A percentile compares a stretch with the other conserved stretches of the same genome.
Evolutionary conservation across 2,797 vertebrate species (phyloP).

Genomic region (Coracias cyanogaster): DNA sequence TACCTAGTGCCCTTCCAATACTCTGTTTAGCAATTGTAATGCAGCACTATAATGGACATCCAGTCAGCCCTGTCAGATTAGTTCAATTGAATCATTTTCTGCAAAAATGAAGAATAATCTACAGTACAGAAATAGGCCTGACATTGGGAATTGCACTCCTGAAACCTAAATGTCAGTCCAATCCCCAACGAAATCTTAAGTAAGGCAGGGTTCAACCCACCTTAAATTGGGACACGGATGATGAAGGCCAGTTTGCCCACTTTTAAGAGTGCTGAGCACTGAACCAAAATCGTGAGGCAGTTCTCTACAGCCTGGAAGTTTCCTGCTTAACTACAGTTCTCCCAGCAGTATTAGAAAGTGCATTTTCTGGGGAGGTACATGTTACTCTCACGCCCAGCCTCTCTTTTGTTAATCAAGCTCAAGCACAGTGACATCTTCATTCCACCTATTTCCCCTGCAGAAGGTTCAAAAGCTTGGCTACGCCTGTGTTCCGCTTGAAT

Average conservation of each 20-base stretch:
- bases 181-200: constrained; percentile 21
- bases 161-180: constrained; percentile 30
- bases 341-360: neutral
- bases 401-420: neutral
- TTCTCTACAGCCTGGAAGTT: neutral
- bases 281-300: neutral
- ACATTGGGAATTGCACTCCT: constrained; percentile 13
- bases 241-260: neutral
- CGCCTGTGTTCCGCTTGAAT: neutral
- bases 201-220: constrained; percentile 3
- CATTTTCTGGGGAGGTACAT: neutral
- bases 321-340: neutral
- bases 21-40: constrained; percentile 58
- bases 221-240: neutral
- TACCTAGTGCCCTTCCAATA: constrained; percentile 46
- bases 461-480: neutral
- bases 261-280: neutral
- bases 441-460: neutral
- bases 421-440: neutral
- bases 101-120: constrained; percentile 55
- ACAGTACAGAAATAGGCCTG: constrained; percentile 40
- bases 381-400: neutral
- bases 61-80: constrained; percentile 56
- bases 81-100: constrained; percentile 64
- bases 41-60: constrained; percentile 34